These are phyloP conservation scores for Pheosia tremula DNA, from an alignment of 2,888 invertebrate genomes.

Conservation along the genomic window DNA sequence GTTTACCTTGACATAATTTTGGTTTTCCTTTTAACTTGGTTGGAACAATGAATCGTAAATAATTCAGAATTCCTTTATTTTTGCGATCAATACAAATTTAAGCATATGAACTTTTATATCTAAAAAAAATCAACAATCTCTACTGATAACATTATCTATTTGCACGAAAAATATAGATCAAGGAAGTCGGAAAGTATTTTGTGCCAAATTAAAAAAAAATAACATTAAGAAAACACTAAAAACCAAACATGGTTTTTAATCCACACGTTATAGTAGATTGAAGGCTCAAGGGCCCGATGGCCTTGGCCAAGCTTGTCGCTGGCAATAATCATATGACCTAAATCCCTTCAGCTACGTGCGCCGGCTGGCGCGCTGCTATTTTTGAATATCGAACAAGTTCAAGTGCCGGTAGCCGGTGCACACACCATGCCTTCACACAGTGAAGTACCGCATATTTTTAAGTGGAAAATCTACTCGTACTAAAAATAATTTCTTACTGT, in stretches of 20 bases:
- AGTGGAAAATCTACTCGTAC: no score
- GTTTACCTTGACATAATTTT: constrained; percentile 1
- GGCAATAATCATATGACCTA: constrained; percentile 78
- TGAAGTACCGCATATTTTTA: no score
- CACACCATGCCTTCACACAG: neutral
- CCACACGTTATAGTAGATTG: constrained; percentile 9
- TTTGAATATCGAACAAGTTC: constrained; percentile 71
- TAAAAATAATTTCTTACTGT: no score
- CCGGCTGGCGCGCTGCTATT: constrained; percentile 55
- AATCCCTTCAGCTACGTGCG: constrained; percentile 57
- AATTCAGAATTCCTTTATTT: neutral
- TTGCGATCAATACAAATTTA: neutral
- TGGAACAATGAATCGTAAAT: constrained; percentile 6
- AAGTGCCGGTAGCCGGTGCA: constrained; percentile 49
- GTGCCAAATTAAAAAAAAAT: neutral
- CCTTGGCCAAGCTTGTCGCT: constrained; percentile 73
- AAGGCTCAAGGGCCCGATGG: constrained; percentile 41
- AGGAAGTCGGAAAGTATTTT: neutral
- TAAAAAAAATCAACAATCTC: no score
- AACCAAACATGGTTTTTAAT: constrained; percentile 4
- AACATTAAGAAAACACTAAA: no score
- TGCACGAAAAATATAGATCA: no score
- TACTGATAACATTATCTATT: no score
- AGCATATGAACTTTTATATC: neutral
- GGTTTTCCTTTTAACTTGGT: neutral